Percentiles rank a stretch among this genome's conserved stretches.
phyloP scores from a whole-genome alignment of 2,113 vertebrate genomes.

The Leucopsar rothschildi region DNA sequence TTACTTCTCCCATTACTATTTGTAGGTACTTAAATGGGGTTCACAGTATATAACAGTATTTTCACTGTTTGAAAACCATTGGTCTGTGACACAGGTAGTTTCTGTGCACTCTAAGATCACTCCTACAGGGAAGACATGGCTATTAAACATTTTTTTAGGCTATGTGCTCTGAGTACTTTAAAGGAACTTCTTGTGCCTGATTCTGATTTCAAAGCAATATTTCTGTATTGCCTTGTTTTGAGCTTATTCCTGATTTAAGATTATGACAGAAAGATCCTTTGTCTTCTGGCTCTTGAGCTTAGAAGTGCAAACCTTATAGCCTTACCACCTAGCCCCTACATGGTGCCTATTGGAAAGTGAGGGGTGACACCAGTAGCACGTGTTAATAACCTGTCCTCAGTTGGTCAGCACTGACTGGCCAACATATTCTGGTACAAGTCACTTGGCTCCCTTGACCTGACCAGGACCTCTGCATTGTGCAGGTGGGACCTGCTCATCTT shows the following conservation, averaged over 20 bases:
- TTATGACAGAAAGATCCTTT: background rate
- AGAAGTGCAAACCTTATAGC: background rate
- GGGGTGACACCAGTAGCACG: background rate
- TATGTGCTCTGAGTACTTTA: background rate
- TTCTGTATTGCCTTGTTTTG: background rate
- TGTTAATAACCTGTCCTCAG: background rate
- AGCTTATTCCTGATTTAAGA: background rate
- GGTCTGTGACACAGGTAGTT: background rate
- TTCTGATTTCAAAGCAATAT: background rate
- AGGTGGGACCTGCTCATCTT: background rate
- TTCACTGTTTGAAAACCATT: background rate
- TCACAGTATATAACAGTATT: background rate
- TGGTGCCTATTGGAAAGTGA: background rate
- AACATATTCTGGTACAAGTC: background rate
- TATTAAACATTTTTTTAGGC: background rate
- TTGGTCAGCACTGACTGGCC: background rate
- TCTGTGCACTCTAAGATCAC: background rate
- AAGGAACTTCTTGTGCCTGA: background rate
- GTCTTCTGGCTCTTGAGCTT: background rate
- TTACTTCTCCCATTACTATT: background rate
- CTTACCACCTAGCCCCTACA: accelerated
- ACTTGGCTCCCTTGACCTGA: background rate
- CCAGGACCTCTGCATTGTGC: background rate
- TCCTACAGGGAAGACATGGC: background rate
- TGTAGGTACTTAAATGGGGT: background rate